These are phyloP conservation scores for Drosophila prolongata DNA, from an alignment of 2,888 invertebrate species.

Conservation along the genomic window DNA sequence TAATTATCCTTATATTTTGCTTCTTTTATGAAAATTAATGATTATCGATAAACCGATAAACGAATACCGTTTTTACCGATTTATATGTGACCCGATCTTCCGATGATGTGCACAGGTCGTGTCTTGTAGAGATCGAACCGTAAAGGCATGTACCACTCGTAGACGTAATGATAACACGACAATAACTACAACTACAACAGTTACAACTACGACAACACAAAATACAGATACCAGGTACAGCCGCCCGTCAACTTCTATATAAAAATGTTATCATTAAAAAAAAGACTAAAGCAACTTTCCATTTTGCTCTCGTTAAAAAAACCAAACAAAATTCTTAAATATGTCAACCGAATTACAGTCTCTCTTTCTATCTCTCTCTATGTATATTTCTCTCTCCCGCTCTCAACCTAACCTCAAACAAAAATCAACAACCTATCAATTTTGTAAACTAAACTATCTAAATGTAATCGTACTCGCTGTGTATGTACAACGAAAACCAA, in stretches of 20 bases:
- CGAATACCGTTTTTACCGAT: constrained; percentile 34
- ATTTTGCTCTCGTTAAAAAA: constrained; percentile 69
- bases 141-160: constrained; percentile 78
- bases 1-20: constrained; percentile 46
- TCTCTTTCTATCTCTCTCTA: constrained; percentile 49
- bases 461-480: constrained; percentile 53
- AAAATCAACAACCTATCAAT: constrained; percentile 38
- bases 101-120: constrained; percentile 80
- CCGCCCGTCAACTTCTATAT: constrained; percentile 48
- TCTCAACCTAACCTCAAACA: constrained; percentile 54
- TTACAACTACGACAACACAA: constrained; percentile 70
- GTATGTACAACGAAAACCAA: constrained; percentile 39
- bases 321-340: constrained; percentile 31
- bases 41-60: constrained; percentile 39
- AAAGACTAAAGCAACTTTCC: constrained; percentile 60
- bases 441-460: constrained; percentile 51
- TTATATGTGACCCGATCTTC: constrained; percentile 36
- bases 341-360: constrained; percentile 44
- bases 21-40: constrained; percentile 50
- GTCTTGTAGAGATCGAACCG: constrained; percentile 81
- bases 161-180: constrained; percentile 76
- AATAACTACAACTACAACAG: constrained; percentile 62
- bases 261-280: constrained; percentile 50
- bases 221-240: constrained; percentile 80
- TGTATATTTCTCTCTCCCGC: constrained; percentile 48